A percentile compares a stretch with the other conserved stretches of the same genome.
Conservation (phyloP, 2,888 invertebrate species). For the Spisula subtruncata region DNA sequence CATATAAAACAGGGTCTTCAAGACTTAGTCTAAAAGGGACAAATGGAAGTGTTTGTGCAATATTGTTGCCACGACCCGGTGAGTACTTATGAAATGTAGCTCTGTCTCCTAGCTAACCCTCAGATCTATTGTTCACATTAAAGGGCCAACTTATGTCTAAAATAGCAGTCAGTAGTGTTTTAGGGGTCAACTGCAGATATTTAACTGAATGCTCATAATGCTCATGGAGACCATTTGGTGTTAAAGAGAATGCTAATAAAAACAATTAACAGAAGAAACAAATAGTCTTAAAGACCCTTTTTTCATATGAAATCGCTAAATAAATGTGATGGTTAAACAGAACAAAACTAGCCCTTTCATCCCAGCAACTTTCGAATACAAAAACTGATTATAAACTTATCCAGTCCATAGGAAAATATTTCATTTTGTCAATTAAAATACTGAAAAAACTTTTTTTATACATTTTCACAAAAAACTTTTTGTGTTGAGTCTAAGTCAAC, state of each 20-base stretch:
- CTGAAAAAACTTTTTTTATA: background rate
- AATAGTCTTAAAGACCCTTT: background rate
- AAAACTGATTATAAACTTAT: conserved; percentile 7
- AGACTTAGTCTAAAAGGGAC: background rate
- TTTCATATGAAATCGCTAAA: conserved; percentile 1
- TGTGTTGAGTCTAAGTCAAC: background rate
- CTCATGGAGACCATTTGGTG: too few species aligned
- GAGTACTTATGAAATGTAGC: too few species aligned
- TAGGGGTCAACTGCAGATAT: too few species aligned
- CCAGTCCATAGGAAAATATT: conserved; percentile 15
- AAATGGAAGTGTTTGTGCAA: background rate
- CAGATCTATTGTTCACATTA: too few species aligned
- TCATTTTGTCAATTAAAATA: background rate
- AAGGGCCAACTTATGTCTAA: too few species aligned
- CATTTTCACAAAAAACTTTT: background rate
- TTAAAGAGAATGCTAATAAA: too few species aligned
- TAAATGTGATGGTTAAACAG: background rate
- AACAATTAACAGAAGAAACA: background rate
- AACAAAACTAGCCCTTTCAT: background rate
- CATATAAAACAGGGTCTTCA: conserved; percentile 8
- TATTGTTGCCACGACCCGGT: background rate
- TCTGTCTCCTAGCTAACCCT: too few species aligned
- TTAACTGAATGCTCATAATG: too few species aligned
- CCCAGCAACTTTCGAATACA: conserved; percentile 6
- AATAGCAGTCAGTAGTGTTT: too few species aligned